Percentiles rank a stretch among this genome's conserved stretches.
Conservation (phyloP, 2,113 vertebrate genomes). For the Scytalopus superciliaris region DNA sequence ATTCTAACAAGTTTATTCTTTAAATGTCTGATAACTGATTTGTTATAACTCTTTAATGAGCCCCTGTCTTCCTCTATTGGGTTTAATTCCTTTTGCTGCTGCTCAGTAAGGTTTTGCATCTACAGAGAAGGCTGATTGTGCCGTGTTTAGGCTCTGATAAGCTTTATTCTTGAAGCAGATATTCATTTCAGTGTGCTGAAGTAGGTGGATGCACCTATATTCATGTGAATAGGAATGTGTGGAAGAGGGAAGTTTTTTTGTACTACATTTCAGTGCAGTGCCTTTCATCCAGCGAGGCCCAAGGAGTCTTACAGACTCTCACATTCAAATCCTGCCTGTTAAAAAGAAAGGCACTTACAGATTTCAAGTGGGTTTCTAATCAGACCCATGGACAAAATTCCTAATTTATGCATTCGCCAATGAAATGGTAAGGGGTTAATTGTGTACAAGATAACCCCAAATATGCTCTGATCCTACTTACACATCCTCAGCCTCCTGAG, state of each 20-base stretch:
- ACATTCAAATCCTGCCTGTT: background rate
- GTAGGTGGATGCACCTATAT: slow-evolving; percentile 29
- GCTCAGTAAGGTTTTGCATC: slow-evolving; percentile 30
- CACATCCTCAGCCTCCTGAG: background rate
- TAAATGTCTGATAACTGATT: slow-evolving; percentile 71
- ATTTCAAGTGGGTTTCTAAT: background rate
- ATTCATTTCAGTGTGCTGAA: slow-evolving; percentile 35
- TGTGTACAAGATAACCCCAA: background rate
- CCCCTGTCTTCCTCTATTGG: slow-evolving; percentile 58
- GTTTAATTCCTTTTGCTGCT: slow-evolving; percentile 64
- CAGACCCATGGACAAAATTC: background rate
- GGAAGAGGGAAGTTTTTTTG: slow-evolving; percentile 27
- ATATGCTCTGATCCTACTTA: background rate
- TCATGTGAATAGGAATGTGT: slow-evolving; percentile 22
- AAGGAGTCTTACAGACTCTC: background rate
- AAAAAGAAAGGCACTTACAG: background rate
- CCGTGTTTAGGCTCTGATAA: slow-evolving; percentile 58
- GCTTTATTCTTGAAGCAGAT: slow-evolving; percentile 38
- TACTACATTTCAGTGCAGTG: slow-evolving; percentile 24
- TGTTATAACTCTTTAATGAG: slow-evolving; percentile 73
- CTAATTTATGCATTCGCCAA: background rate
- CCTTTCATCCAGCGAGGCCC: slow-evolving; percentile 44
- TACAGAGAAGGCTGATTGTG: slow-evolving; percentile 11
- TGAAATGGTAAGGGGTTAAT: background rate
- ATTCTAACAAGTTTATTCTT: slow-evolving; percentile 75